Percentiles rank a stretch among this genome's conserved stretches.
These are phyloP conservation scores for Papilio polyxenes DNA, from an alignment of 1,140 invertebrate species.

Conservation along the genomic window DNA sequence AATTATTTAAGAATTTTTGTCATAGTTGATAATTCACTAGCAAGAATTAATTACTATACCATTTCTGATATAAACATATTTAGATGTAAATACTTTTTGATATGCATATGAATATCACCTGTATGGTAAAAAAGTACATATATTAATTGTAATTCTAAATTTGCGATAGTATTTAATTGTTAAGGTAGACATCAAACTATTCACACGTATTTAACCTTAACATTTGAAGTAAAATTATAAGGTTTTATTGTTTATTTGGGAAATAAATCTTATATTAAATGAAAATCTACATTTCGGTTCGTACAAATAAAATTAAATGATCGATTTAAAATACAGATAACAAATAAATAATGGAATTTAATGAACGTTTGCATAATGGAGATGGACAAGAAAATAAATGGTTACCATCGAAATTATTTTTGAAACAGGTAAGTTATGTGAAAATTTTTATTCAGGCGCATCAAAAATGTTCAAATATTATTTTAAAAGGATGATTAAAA, in stretches of 20 bases:
- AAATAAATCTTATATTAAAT: neutral
- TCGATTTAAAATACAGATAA: neutral
- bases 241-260: neutral
- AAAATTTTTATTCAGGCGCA: neutral
- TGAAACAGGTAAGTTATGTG: neutral
- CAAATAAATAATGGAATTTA: neutral
- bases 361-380: neutral
- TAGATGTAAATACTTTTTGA: neutral
- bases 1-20: too few relatives aligned
- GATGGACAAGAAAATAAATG: neutral
- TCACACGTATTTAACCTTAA: neutral
- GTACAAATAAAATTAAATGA: neutral
- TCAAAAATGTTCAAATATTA: neutral
- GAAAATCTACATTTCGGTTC: neutral
- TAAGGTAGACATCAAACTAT: neutral
- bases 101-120: neutral
- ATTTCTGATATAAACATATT: neutral
- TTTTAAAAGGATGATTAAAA: too few relatives aligned
- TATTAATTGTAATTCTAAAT: neutral
- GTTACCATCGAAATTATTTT: slow-evolving; percentile 13
- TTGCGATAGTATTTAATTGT: neutral
- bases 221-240: neutral
- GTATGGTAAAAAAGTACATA: neutral
- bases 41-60: neutral
- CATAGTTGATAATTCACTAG: neutral